A percentile compares a stretch with the other conserved stretches of the same genome.
Conservation (phyloP, 2,888 invertebrate genomes). For the Hirtodrosophila cameraria region DNA sequence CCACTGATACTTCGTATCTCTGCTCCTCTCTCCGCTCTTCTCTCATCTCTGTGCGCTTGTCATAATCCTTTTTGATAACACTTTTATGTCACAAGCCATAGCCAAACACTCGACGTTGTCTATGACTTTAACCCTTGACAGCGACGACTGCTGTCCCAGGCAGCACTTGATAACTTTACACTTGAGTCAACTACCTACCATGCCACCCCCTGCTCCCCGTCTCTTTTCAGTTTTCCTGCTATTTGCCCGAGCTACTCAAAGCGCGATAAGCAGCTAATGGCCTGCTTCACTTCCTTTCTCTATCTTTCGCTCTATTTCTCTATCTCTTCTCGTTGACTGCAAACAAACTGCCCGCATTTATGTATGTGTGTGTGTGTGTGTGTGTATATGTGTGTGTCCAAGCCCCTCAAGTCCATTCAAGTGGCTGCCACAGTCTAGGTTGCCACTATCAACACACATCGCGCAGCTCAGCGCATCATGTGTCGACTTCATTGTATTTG, state of each 20-base stretch:
- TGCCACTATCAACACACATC: slow-evolving; percentile 52
- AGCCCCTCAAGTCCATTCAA: slow-evolving; percentile 35
- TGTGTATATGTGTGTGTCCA: slow-evolving; percentile 21
- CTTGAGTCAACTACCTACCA: slow-evolving; percentile 47
- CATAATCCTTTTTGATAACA: slow-evolving; percentile 79
- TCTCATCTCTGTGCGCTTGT: slow-evolving; percentile 54
- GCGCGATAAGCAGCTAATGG: slow-evolving; percentile 77
- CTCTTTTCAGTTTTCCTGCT: neutral
- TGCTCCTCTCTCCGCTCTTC: neutral
- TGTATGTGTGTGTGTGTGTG: neutral
- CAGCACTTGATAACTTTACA: slow-evolving; percentile 77
- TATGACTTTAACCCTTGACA: slow-evolving; percentile 76
- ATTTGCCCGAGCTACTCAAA: slow-evolving; percentile 54
- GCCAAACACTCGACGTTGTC: slow-evolving; percentile 75
- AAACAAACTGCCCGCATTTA: slow-evolving; percentile 57
- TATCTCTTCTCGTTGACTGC: too few relatives aligned
- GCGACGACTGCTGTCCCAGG: slow-evolving; percentile 42
- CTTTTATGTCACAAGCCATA: slow-evolving; percentile 75
- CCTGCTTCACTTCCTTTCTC: slow-evolving; percentile 39
- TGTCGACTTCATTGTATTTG: slow-evolving; percentile 73
- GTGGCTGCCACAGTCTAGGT: slow-evolving; percentile 35
- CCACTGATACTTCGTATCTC: slow-evolving; percentile 48
- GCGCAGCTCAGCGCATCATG: slow-evolving; percentile 49
- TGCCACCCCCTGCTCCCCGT: neutral
- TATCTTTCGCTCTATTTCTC: slow-evolving; percentile 9